Evolutionary conservation across 2,113 vertebrate genomes (phyloP).

Genomic region (Mugil cephalus): DNA sequence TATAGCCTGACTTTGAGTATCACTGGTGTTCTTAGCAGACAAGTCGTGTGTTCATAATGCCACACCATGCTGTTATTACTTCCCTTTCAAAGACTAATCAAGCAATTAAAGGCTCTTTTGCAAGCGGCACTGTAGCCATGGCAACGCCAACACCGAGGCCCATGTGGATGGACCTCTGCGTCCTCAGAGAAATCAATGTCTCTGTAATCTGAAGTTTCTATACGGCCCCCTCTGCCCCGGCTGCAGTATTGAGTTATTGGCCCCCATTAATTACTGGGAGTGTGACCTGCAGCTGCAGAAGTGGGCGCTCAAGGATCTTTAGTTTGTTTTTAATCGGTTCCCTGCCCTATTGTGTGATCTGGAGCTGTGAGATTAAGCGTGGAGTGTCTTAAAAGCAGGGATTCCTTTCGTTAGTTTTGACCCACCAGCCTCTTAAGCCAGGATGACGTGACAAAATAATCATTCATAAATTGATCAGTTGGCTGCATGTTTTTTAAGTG

Average conservation of each 20-base stretch:
- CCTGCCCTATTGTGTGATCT: constrained; percentile 3
- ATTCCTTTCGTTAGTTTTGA: no score
- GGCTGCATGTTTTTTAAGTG: no score
- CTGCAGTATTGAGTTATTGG: constrained; percentile 68
- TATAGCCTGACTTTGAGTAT: constrained; percentile 49
- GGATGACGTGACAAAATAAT: no score
- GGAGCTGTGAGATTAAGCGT: not conserved
- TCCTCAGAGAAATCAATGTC: constrained; percentile 70
- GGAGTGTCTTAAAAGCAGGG: not conserved
- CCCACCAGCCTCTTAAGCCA: no score
- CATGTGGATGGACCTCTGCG: constrained; percentile 30
- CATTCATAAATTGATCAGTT: no score
- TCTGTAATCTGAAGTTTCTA: constrained; percentile 69
- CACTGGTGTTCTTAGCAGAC: constrained; percentile 65
- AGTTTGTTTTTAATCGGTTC: constrained; percentile 26
- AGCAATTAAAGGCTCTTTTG: constrained; percentile 72
- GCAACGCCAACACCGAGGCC: constrained; percentile 44
- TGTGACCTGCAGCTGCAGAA: constrained; percentile 53
- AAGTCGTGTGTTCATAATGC: constrained; percentile 73
- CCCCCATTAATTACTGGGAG: constrained; percentile 64
- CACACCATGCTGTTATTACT: constrained; percentile 58
- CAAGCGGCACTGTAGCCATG: constrained; percentile 51
- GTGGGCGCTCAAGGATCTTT: constrained; percentile 35
- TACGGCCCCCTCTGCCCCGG: constrained; percentile 24
- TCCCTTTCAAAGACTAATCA: constrained; percentile 77